Evolutionary conservation across 2,113 vertebrate genomes (phyloP).

Genomic region (Pedetes capensis): DNA sequence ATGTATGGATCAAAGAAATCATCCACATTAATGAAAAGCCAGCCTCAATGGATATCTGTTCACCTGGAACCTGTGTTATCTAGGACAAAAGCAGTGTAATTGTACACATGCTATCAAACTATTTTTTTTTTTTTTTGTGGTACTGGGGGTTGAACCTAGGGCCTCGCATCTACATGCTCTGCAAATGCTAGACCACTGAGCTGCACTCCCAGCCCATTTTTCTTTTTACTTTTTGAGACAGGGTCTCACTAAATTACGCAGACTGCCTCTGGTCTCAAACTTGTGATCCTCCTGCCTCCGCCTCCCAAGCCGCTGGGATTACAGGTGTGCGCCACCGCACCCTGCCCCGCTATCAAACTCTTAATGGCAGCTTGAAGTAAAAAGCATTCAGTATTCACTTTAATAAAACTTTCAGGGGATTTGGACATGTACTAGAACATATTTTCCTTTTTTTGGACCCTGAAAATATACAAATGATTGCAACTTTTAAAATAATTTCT

Average conservation of each 20-base stretch:
- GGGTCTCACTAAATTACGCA: too few species aligned
- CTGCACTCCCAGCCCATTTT: too few species aligned
- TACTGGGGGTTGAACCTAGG: too few species aligned
- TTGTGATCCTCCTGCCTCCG: too few species aligned
- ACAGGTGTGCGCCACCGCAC: too few species aligned
- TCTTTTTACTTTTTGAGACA: too few species aligned
- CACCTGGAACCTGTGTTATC: not conserved
- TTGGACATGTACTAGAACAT: not conserved
- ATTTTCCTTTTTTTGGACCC: not conserved
- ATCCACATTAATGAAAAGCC: slow-evolving; percentile 28
- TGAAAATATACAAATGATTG: not conserved
- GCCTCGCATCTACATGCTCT: too few species aligned
- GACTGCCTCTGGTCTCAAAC: too few species aligned
- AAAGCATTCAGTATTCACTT: not conserved
- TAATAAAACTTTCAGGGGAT: slow-evolving; percentile 12
- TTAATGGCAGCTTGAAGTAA: slow-evolving; percentile 2
- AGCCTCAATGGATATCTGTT: not conserved
- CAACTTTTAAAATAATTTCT: not conserved
- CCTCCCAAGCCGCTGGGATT: too few species aligned
- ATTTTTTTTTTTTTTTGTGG: too few species aligned
- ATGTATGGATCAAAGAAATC: slow-evolving; percentile 33
- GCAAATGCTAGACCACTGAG: too few species aligned
- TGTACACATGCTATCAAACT: not conserved
- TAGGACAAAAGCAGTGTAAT: not conserved
- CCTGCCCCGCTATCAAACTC: too few species aligned